Evolutionary conservation across 64 coral and sea anemone species (phyloP).

Genomic region (Pocillopora verrucosa): DNA sequence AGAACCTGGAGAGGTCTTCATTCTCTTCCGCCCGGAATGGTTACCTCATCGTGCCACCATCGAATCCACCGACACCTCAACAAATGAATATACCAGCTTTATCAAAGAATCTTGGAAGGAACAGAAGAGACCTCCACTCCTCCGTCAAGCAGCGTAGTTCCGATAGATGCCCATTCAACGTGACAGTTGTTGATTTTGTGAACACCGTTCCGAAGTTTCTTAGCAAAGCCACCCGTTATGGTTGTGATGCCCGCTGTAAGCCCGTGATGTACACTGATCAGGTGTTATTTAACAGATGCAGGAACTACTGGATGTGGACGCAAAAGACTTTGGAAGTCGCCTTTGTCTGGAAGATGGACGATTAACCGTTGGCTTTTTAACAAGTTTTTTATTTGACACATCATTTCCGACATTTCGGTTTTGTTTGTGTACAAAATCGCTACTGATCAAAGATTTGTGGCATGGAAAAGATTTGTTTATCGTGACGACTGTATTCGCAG

Average conservation of each 20-base stretch:
- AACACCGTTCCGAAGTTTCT: slow-evolving; percentile 21
- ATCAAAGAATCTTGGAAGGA: not conserved
- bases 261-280: slow-evolving; percentile 30
- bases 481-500: too few relatives aligned
- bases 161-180: slow-evolving; percentile 5
- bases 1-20: not conserved
- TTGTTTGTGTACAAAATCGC: too few relatives aligned
- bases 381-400: too few relatives aligned
- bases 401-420: too few relatives aligned
- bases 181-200: not conserved
- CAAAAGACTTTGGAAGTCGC: not conserved
- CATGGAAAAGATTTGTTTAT: too few relatives aligned
- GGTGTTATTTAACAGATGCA: not conserved
- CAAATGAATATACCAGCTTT: not conserved
- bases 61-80: not conserved
- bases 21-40: not conserved
- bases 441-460: too few relatives aligned
- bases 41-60: slow-evolving; percentile 4
- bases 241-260: slow-evolving; percentile 4
- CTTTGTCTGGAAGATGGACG: slow-evolving; percentile 3
- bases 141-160: not conserved
- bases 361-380: not conserved
- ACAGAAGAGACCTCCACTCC: not conserved
- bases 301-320: not conserved
- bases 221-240: not conserved